phyloP scores from a whole-genome alignment of 2,888 invertebrate species.

The Tenthredo notha region DNA sequence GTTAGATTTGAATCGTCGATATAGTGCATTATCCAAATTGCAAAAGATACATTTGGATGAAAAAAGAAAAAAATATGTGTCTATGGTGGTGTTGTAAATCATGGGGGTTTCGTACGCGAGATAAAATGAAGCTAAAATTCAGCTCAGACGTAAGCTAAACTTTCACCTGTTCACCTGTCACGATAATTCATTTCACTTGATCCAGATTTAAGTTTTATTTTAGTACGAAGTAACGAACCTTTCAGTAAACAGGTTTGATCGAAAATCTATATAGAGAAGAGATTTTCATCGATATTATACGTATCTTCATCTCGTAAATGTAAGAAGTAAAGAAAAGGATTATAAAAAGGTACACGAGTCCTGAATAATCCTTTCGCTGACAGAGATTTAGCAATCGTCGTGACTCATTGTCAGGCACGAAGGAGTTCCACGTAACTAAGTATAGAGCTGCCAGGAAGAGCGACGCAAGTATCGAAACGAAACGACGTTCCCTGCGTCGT shows the following conservation, averaged over 20 bases:
- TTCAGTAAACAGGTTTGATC: conserved; percentile 13
- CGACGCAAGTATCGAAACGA: conserved; percentile 45
- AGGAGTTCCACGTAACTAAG: conserved; percentile 44
- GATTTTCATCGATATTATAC: neutral
- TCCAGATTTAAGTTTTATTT: conserved; percentile 21
- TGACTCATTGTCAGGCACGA: conserved; percentile 36
- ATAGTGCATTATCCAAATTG: conserved; percentile 37
- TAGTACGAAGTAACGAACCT: neutral
- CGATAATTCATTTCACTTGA: conserved; percentile 34
- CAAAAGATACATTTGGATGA: neutral
- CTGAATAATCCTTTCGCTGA: conserved; percentile 35
- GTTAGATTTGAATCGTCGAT: neutral
- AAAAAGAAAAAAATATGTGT: neutral
- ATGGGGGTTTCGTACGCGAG: no score
- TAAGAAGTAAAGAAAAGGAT: neutral
- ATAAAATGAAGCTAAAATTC: conserved; percentile 1
- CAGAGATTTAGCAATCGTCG: conserved; percentile 40
- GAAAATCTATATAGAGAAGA: neutral
- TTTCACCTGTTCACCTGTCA: conserved; percentile 42
- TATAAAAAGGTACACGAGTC: neutral
- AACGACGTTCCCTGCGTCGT: conserved; percentile 19
- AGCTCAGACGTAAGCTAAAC: neutral
- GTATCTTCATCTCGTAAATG: neutral
- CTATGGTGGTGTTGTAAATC: neutral
- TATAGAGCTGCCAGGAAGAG: conserved; percentile 44